Base-by-base conservation (phyloP, 2,888 invertebrate species). In the Steinernema carpocapsae region DNA sequence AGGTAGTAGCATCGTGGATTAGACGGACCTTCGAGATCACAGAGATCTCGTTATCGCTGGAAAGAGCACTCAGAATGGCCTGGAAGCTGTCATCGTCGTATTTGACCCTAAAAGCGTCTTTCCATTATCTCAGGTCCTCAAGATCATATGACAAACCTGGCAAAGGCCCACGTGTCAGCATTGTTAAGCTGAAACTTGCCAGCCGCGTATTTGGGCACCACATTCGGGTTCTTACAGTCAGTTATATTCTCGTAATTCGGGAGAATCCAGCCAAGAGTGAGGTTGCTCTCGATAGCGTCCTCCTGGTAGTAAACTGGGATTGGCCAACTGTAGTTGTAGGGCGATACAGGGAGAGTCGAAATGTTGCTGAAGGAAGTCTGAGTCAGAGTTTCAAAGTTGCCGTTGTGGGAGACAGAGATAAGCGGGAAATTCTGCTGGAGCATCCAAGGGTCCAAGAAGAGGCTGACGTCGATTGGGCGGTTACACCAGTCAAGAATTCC, bases 1-100 rank as follows among this genome's bases (percentile, higher is more conserved):
- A 79, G 37, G 72, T 71, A 22, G 75, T 74, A 70, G 77, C 77
- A 70, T 79, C 79, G 19, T 75, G 64, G 14, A 79, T 12, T 19
- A 79, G 74, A n/a, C 72, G 70, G 46, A 79, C 19, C 29, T 74
- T 76, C 26, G 77, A 12, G 29, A 74, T 72, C 14, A 75, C 74
- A 26, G 70, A 37, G 19, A 79, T 70, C n/a, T 71, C 71, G 37
- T 75, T 51, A 12, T 10, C 7, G 17, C 7, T 1, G 10, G 17
- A 17, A 7, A 64, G 64, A 3, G 64, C 29, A 37, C 74, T 42
- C 71, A 76, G 19, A 37, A 79, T 75, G 22, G 37, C 51, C 71
- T 79, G 59, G 3, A 79, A 79, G 2, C 76, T 76, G 64, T 77
- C 70, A 52, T 79, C 78, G 59, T 79, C 78, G 72, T 79, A 79